A percentile compares a stretch with the other conserved stretches of the same genome.
These are phyloP conservation scores for Bufo bufo DNA, from an alignment of 2,113 vertebrate species.

Conservation along the genomic window DNA sequence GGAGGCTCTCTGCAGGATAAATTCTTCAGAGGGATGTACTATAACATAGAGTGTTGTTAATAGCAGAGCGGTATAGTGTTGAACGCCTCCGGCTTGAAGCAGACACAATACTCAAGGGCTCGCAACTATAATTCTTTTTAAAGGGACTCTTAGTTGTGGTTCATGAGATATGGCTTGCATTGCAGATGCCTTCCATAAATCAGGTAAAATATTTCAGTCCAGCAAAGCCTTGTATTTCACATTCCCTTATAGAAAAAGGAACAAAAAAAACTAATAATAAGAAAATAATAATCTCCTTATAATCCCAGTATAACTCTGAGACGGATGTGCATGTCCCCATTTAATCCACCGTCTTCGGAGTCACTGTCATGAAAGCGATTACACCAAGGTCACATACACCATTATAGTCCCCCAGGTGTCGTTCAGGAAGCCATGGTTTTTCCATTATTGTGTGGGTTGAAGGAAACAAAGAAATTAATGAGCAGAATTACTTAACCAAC, in stretches of 20 bases:
- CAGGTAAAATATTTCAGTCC: constrained; percentile 8
- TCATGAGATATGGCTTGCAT: constrained; percentile 3
- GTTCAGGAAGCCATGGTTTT: not conserved
- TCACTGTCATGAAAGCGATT: not conserved
- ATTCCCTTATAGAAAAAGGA: not conserved
- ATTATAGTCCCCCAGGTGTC: not conserved
- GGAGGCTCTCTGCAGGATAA: not conserved
- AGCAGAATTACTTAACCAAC: constrained; percentile 1
- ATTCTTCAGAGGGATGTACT: constrained; percentile 11
- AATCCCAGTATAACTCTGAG: not conserved
- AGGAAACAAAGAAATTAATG: constrained; percentile 29
- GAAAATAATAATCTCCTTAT: not conserved
- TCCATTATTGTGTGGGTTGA: constrained; percentile 9
- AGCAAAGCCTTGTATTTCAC: constrained; percentile 15
- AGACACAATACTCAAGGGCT: constrained; percentile 21
- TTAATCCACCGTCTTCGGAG: constrained; percentile 9
- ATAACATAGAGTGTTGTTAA: constrained; percentile 17
- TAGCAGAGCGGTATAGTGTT: not conserved
- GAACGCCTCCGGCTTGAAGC: not conserved
- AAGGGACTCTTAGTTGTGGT: constrained; percentile 30
- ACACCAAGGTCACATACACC: constrained; percentile 11
- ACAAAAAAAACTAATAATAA: not conserved
- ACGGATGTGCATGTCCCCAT: not conserved
- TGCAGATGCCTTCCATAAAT: constrained; percentile 26
- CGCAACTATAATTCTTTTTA: constrained; percentile 32